Conservation (phyloP, 2,888 invertebrate species). For the Hydraecia micacea region DNA sequence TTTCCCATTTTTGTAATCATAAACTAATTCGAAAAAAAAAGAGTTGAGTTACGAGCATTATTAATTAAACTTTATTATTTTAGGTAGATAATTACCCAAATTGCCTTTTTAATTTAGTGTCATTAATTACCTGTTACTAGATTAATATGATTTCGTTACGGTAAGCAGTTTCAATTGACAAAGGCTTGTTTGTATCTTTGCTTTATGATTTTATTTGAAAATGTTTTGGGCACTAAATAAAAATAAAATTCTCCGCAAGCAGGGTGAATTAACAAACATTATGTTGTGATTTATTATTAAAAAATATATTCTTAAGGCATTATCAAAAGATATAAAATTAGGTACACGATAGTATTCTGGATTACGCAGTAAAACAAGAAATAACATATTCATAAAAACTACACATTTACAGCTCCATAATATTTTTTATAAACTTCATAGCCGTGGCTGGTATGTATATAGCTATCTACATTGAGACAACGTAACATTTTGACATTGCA, state of each 20-base stretch:
- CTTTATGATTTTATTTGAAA: neutral
- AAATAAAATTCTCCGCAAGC: neutral
- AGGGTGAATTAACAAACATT: neutral
- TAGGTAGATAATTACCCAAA: conserved; percentile 4
- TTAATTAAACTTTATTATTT: conserved; percentile 25
- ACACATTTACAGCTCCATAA: neutral
- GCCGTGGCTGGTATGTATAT: neutral
- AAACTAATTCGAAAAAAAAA: neutral
- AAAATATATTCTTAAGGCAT: neutral
- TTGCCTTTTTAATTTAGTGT: conserved; percentile 22
- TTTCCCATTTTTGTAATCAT: neutral
- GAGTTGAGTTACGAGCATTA: neutral
- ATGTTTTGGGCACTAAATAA: neutral
- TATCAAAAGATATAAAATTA: conserved; percentile 2
- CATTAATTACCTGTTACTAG: conserved; percentile 25
- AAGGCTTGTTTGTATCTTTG: neutral
- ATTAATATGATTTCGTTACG: conserved; percentile 19
- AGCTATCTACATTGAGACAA: neutral
- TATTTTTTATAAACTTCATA: neutral
- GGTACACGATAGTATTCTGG: neutral
- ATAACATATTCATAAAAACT: neutral
- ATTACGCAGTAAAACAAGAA: conserved; percentile 8
- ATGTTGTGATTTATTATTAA: conserved; percentile 4
- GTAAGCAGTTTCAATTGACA: neutral
- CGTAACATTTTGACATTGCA: conserved; percentile 41